Percentiles rank a stretch among this genome's conserved stretches.
phyloP scores from a whole-genome alignment of 2,797 vertebrate species.

The Notolepis coatsorum region DNA sequence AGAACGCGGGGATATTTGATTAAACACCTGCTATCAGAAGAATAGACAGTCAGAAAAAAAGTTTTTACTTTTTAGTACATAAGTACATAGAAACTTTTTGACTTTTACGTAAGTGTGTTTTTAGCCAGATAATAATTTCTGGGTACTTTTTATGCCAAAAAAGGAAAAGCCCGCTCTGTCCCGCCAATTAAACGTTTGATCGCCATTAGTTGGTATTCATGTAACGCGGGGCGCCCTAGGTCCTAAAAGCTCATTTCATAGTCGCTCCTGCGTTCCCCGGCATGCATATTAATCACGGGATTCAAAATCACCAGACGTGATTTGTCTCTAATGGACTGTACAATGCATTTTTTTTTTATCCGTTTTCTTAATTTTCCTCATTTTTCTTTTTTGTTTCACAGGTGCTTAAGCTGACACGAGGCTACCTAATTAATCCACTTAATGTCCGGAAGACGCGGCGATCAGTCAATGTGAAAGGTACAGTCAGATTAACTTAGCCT shows the following conservation, averaged over 20 bases:
- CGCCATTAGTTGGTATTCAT: conserved; percentile 76
- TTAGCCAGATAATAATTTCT: no score
- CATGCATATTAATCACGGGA: conserved; percentile 68
- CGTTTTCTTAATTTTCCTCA: conserved; percentile 42
- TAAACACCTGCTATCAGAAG: conserved; percentile 57
- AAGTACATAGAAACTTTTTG: no score
- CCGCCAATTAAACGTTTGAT: conserved; percentile 71
- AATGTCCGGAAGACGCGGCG: conserved; percentile 54
- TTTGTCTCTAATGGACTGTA: conserved; percentile 73
- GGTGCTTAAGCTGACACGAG: conserved; percentile 62
- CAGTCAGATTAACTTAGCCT: conserved; percentile 59
- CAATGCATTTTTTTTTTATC: conserved; percentile 68
- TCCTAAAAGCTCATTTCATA: conserved; percentile 60
- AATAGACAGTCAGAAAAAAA: no score
- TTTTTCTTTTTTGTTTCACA: conserved; percentile 51
- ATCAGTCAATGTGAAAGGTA: conserved; percentile 64
- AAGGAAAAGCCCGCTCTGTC: conserved; percentile 55
- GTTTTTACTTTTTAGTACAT: no score
- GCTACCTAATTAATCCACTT: conserved; percentile 69
- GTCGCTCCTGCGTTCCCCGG: conserved; percentile 59
- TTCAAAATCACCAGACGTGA: conserved; percentile 61
- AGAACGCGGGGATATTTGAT: no score
- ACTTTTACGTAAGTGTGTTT: no score
- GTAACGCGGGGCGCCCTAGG: conserved; percentile 45
- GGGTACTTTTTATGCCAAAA: no score